Base-by-base conservation (phyloP, 2,888 invertebrate genomes). In the Metalampra italica region DNA sequence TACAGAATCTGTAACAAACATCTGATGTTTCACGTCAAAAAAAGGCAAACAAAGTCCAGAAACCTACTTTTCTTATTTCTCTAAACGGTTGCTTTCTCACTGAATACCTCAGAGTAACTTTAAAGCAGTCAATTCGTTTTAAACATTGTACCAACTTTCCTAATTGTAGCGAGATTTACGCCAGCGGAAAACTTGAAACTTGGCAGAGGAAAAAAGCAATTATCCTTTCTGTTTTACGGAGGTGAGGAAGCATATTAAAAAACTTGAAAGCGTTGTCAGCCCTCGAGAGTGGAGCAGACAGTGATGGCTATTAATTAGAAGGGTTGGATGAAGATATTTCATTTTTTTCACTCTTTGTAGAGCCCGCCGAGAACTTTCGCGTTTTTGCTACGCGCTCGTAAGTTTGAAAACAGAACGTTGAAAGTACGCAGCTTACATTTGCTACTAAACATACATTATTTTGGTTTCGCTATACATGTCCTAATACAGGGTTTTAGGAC, bases 301-400 rank as follows among this genome's bases (percentile, higher is more conserved):
- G 78, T 88, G 88, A 88, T 87, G 88, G 82, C 86, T 77, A 88
- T 88, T 89, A 87, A 89, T 89, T 89, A 89, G 84, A 85, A 88
- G 87, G 86, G 86, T 82, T 84, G 83, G 74, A 80, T 85, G 79
- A 82, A 87, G 84, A 85, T 83, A 85, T 87, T 86, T 79, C 79
- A 86, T 86, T 87, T 84, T n/a, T 84, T 77, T 81, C 76, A 75
- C 59, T 59, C 67, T 64, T 59, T 56, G 55, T 61, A 55, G 30
- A 22, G 34, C 40, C 14, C 42, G 39, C 13, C 40, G 43, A 37
- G 39, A 46, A 49, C 48, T 70, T 61, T 57, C 47, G 47, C 55
- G 49, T 57, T 59, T 54, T 51, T 56, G 45, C 53, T 61, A 59
- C 34, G 32, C 1, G 29, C 13, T 36, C 40, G 46, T 50, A 40